A percentile compares a stretch with the other conserved stretches of the same genome.
Conservation (phyloP, 1,140 invertebrate species). For the Pogonognathellus flavescens region DNA sequence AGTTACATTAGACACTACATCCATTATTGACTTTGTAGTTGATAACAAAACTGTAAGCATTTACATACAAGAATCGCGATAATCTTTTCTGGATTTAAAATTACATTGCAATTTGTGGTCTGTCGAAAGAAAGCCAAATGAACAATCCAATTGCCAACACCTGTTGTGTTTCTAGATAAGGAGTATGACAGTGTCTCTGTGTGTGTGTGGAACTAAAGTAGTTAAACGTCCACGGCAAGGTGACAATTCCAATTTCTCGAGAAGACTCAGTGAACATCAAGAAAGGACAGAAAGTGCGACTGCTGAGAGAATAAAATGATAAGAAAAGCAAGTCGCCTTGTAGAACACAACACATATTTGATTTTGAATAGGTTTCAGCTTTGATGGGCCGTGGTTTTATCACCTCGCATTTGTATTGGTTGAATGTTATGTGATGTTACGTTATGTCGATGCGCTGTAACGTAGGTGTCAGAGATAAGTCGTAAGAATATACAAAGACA, state of each 20-base stretch:
- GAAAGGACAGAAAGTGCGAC: background rate
- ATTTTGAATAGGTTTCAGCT: slow-evolving; percentile 41
- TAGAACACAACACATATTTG: slow-evolving; percentile 50
- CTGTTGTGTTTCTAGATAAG: background rate
- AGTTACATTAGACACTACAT: slow-evolving; percentile 37
- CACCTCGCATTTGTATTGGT: slow-evolving; percentile 32
- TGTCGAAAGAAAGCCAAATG: background rate
- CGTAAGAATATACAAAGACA: background rate
- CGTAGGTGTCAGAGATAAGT: slow-evolving; percentile 30
- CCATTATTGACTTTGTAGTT: background rate
- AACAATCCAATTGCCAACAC: background rate
- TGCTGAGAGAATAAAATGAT: background rate
- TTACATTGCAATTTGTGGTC: background rate
- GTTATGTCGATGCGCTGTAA: slow-evolving; percentile 16
- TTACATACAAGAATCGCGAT: too few species aligned
- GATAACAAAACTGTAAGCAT: background rate
- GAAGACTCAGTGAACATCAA: background rate
- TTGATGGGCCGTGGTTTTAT: slow-evolving; percentile 46
- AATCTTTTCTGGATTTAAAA: too few species aligned
- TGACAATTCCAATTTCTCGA: slow-evolving; percentile 20
- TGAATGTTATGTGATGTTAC: slow-evolving; percentile 42
- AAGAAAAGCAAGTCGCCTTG: slow-evolving; percentile 34
- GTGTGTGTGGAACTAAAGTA: background rate
- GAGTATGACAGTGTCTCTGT: background rate
- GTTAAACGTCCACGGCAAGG: slow-evolving; percentile 13